Conservation (phyloP, 2,113 vertebrate genomes). For the Shinisaurus crocodilurus region DNA sequence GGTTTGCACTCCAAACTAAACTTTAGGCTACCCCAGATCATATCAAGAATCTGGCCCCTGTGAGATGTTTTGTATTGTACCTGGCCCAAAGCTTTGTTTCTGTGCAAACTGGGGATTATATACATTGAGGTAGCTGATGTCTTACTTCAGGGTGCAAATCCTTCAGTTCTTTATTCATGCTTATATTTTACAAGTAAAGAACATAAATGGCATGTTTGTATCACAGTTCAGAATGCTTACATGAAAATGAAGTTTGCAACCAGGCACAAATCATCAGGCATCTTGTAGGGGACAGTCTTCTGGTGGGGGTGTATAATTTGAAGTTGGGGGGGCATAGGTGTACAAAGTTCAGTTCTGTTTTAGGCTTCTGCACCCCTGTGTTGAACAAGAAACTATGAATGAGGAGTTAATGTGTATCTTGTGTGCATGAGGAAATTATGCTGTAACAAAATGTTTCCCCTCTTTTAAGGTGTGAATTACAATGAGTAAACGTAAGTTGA, state of each 20-base stretch:
- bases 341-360: background rate
- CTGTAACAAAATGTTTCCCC: background rate
- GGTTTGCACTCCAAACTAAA: background rate
- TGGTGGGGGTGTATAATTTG: background rate
- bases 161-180: background rate
- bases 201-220: background rate
- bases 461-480: conserved; percentile 39
- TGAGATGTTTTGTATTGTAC: background rate
- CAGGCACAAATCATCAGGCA: background rate
- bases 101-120: background rate
- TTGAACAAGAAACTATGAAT: background rate
- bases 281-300: background rate
- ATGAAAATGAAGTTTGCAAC: background rate
- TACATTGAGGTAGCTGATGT: background rate
- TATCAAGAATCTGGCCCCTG: background rate
- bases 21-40: background rate
- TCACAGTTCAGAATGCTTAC: background rate
- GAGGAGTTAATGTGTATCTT: fast-evolving
- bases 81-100: background rate
- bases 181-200: background rate
- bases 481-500: conserved; percentile 85
- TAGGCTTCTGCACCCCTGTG: background rate
- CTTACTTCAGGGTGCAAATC: background rate
- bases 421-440: background rate
- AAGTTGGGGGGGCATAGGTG: background rate